Evolutionary conservation across 1,140 invertebrate species (phyloP).

Genomic region (Papilio xuthus): DNA sequence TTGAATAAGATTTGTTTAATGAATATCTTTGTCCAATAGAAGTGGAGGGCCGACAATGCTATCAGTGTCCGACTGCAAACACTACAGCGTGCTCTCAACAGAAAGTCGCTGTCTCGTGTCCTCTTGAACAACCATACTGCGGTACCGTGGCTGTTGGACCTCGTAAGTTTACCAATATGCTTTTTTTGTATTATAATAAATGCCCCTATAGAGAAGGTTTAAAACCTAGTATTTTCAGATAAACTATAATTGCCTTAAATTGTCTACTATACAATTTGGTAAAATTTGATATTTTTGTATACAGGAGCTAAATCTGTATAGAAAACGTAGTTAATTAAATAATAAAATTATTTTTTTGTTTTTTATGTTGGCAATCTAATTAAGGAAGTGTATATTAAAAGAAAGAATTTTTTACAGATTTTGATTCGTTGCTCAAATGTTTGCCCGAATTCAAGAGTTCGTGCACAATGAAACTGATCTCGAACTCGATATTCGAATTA

Average conservation of each 20-base stretch:
- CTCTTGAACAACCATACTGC: slow-evolving; percentile 54
- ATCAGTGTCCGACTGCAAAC: slow-evolving; percentile 49
- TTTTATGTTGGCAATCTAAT: not conserved
- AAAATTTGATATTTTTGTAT: too few species aligned
- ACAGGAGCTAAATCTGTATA: too few species aligned
- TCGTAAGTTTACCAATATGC: slow-evolving; percentile 49
- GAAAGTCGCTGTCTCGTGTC: slow-evolving; percentile 47
- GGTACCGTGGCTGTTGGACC: slow-evolving; percentile 61
- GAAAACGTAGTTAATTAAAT: too few species aligned
- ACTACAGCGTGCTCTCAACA: slow-evolving; percentile 44
- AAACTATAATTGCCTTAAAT: too few species aligned
- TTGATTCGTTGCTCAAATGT: slow-evolving; percentile 59
- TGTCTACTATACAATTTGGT: too few species aligned
- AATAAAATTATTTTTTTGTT: too few species aligned
- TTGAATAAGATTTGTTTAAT: not conserved
- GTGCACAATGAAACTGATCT: slow-evolving; percentile 56
- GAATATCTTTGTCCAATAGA: not conserved
- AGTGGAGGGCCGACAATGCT: slow-evolving; percentile 49
- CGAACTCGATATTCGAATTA: slow-evolving; percentile 52
- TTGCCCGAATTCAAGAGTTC: slow-evolving; percentile 47
- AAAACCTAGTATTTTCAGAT: too few species aligned
- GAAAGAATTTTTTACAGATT: slow-evolving; percentile 54
- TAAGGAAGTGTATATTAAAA: not conserved
- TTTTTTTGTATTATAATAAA: too few species aligned
- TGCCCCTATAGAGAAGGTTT: too few species aligned